Evolutionary conservation across 2,113 vertebrate species (phyloP), one percentile per base, ranked within the genome.

Genomic region (Dicerorhinus sumatrensis): DNA sequence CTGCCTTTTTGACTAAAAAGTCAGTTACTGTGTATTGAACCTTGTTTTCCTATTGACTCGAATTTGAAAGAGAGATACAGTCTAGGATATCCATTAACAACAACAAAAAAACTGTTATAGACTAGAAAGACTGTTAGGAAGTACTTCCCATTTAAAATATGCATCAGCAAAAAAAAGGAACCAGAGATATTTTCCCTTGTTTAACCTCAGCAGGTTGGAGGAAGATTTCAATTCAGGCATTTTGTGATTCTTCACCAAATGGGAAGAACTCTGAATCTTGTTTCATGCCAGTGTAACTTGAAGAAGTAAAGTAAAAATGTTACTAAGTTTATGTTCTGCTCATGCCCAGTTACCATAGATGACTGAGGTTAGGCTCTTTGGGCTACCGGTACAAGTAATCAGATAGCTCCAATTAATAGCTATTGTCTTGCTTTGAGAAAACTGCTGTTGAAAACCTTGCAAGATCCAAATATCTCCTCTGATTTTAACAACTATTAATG

Each of bases 61-160:
- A 20, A 75, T 92, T 94, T 89, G 83, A 92, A 29, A 89, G 13
- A 79, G 46, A 83, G 48, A 54, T 60, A 23, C 2, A 46, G 84
- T 33, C n/a, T 83, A 60, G 58, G 18, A 67, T 95, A 58, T n/a
- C 13, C 33, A 87, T 73, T 54, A 54, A 90, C 51, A 36, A 77
- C 20, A 90, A 77, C 62, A 62, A 48, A 27, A 29, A 67, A 31
- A 60, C 3, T 25, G 76, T 60, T 70, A 48, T 72, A 75, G 14
- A 70, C n/a, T 92, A 88, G 70, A 11, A 91, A 77, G 70, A 91
- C 48, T 84, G 39, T 80, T 83, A 36, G 31, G 14, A 76, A 58
- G 31, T 91, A 79, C 56, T 92, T 94, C 46, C 36, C 51, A 69
- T 65, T 87, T 94, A 58, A 85, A 94, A 87, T 87, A 76, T n/a